Base-by-base conservation (phyloP, 37 sponge, comb jelly and placozoan genomes). In the Tethya wilhelma region DNA sequence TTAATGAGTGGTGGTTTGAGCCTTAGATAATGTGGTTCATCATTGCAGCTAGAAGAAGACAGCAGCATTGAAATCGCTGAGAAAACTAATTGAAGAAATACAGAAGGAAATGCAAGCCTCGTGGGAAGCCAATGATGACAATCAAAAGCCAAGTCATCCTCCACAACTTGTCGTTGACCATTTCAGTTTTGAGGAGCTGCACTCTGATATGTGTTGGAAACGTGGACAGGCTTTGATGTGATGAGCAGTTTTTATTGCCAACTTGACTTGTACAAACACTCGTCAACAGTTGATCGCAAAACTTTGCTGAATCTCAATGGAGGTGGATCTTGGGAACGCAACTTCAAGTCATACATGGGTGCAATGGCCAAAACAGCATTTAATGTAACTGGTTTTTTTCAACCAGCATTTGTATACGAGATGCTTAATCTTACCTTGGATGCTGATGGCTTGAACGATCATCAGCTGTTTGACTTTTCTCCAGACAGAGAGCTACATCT, bases 371-470 rank as follows among this genome's bases (percentile, higher is more conserved):
- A n/a, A 6, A 71, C 73, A 26, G 59, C 75, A 4, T 74, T 74
- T 26, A 74, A 74, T 74, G 60, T 74, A 19, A 59, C 75, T 36
- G 75, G 75, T 32, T 74, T 74, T 25, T 57, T 71, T 23, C 73
- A 71, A 29, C 73, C 73, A 71, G 49, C 55, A 23, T 58, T 58
- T 38, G 59, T 74, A 3, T 58, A 59, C 40, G 60, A 74, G 11
- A 44, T 49, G 56, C 73, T 71, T 28, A 44, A 56, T 56, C 37
- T 38, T 32, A 9, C 26, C 3, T 40, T 38, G 7, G 75, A 74
- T 36, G 75, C 60, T 33, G 75, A 74, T 25, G 75, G 75, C 31
- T 40, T 74, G 40, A 74, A 74, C 25, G 75, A 74, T 26, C 9
- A 60, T 3, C 75, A 74, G 60, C 75, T 74, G 3, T 58, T 74